phyloP scores from a whole-genome alignment of 2,113 vertebrate genomes.

The Trematocara nigrifrons region DNA sequence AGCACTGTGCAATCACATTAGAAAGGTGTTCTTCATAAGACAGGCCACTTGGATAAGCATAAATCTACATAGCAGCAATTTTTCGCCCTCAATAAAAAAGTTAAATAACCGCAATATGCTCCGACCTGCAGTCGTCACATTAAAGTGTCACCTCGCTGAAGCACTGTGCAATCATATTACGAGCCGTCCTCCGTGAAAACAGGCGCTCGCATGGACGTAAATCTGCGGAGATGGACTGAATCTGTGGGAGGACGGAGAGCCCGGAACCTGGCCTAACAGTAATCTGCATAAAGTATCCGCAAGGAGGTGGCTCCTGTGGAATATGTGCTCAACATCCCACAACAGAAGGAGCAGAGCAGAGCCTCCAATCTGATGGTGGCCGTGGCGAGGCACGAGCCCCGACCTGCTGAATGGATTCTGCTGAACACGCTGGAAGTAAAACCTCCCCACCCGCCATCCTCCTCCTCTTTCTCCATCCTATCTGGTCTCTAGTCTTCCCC shows the following conservation, averaged over 20 bases:
- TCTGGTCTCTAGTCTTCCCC: neutral
- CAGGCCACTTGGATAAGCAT: constrained; percentile 35
- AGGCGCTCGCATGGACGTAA: neutral
- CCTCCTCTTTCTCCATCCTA: neutral
- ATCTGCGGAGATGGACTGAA: constrained; percentile 16
- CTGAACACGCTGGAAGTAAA: constrained; percentile 26
- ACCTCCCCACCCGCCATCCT: neutral
- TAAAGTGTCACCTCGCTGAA: constrained; percentile 33
- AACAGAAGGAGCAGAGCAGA: constrained; percentile 41
- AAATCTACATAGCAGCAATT: constrained; percentile 40
- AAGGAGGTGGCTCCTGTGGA: constrained; percentile 37
- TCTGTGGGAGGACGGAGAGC: neutral
- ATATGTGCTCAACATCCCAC: constrained; percentile 36
- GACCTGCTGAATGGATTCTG: constrained; percentile 46
- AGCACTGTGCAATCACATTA: constrained; percentile 40
- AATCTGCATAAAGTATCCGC: constrained; percentile 42
- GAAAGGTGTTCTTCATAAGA: constrained; percentile 35
- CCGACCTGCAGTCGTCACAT: constrained; percentile 18
- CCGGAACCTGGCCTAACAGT: constrained; percentile 25
- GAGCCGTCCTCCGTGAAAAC: neutral
- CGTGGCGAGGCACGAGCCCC: neutral
- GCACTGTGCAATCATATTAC: constrained; percentile 9
- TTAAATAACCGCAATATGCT: constrained; percentile 38
- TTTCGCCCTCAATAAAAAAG: constrained; percentile 23
- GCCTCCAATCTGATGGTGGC: constrained; percentile 22